Evolutionary conservation across 2,888 invertebrate species (phyloP).

Genomic region (Diploptera punctata): DNA sequence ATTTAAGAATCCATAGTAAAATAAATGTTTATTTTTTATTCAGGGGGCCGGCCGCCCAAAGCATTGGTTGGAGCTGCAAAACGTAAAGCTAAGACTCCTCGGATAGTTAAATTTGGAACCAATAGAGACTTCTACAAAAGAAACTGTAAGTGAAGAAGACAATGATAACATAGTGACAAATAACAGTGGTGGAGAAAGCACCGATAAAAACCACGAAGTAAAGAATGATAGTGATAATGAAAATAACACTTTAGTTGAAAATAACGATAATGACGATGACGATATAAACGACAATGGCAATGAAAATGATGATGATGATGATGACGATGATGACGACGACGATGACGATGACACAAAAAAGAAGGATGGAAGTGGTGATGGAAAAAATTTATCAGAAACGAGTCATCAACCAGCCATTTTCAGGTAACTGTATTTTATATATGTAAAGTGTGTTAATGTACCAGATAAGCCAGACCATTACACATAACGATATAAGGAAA

Average conservation of each 20-base stretch:
- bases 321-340: slow-evolving; percentile 21
- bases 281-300: slow-evolving; percentile 21
- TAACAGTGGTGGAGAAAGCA: background rate
- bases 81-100: slow-evolving; percentile 38
- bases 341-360: background rate
- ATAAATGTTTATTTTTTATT: background rate
- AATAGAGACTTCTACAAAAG: background rate
- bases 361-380: slow-evolving; percentile 13
- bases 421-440: too few relatives aligned
- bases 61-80: slow-evolving; percentile 41
- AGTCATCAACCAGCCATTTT: slow-evolving; percentile 32
- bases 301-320: slow-evolving; percentile 15
- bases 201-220: slow-evolving; percentile 1
- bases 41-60: slow-evolving; percentile 34
- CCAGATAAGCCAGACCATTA: too few relatives aligned
- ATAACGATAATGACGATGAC: slow-evolving; percentile 18
- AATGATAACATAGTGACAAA: background rate
- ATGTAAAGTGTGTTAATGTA: too few relatives aligned
- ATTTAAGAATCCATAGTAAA: background rate
- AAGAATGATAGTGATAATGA: slow-evolving; percentile 1
- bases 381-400: background rate
- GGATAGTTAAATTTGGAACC: slow-evolving; percentile 33
- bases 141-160: background rate
- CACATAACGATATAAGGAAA: too few relatives aligned
- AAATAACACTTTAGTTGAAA: background rate